Conservation (phyloP, 2,888 invertebrate species). For the Flabesymbios commensalis region DNA sequence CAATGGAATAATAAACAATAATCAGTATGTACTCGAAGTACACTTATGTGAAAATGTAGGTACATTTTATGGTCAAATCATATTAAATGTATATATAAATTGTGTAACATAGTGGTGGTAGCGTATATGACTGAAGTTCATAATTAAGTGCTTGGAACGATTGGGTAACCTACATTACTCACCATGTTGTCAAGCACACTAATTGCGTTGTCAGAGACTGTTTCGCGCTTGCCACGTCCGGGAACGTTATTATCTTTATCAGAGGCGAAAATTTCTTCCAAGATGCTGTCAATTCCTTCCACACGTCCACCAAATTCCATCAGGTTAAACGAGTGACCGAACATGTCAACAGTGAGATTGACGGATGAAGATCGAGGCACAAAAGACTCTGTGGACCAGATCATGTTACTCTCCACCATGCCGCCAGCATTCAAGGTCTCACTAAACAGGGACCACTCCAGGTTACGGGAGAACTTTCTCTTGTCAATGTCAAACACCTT, state of each 20-base stretch:
- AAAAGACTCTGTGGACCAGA: conserved; percentile 58
- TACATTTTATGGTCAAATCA: background rate
- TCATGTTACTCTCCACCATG: conserved; percentile 54
- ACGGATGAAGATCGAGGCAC: conserved; percentile 57
- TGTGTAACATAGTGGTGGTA: too few relatives aligned
- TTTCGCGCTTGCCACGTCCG: conserved; percentile 8
- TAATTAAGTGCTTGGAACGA: too few relatives aligned
- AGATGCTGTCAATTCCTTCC: conserved; percentile 84
- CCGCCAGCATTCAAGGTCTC: conserved; percentile 71
- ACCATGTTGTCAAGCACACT: too few relatives aligned
- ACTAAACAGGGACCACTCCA: conserved; percentile 77
- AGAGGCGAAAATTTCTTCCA: conserved; percentile 76
- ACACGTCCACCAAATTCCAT: conserved; percentile 79
- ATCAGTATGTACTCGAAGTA: too few relatives aligned
- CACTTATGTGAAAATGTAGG: background rate
- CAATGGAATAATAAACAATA: too few relatives aligned
- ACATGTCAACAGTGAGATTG: conserved; percentile 60
- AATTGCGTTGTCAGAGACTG: conserved; percentile 1
- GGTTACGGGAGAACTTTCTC: conserved; percentile 88
- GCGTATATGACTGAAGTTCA: too few relatives aligned
- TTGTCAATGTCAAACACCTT: conserved; percentile 84
- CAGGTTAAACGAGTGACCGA: conserved; percentile 84
- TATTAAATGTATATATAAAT: too few relatives aligned
- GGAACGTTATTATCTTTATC: conserved; percentile 67
- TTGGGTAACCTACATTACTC: too few relatives aligned